A percentile compares a stretch with the other conserved stretches of the same genome.
These are phyloP conservation scores for Xyrichtys novacula DNA, from an alignment of 2,797 vertebrate genomes.

Conservation along the genomic window DNA sequence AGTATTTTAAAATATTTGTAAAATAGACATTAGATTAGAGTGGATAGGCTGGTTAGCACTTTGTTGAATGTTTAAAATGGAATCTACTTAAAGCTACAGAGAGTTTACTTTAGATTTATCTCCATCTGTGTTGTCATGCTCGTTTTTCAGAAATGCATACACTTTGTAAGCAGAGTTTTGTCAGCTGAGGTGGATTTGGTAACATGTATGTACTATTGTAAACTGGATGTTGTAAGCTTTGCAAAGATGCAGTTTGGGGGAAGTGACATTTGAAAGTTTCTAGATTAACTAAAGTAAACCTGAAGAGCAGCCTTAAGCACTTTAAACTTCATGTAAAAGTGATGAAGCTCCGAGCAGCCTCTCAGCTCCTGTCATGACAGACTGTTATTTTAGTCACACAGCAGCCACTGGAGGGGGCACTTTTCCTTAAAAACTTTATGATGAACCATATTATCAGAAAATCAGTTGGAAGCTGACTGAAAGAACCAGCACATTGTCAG, in stretches of 20 bases:
- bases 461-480: constrained; percentile 25
- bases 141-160: constrained; percentile 10
- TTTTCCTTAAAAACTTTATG: constrained; percentile 31
- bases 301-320: constrained; percentile 70
- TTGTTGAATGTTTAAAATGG: constrained; percentile 66
- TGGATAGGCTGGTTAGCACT: constrained; percentile 69
- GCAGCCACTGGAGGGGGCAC: constrained; percentile 56
- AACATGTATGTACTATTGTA: constrained; percentile 3
- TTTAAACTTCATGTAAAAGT: constrained; percentile 65
- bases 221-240: constrained; percentile 47
- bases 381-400: constrained; percentile 49
- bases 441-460: constrained; percentile 37
- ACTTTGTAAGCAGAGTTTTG: constrained; percentile 40
- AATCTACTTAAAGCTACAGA: constrained; percentile 43
- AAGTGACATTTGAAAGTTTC: constrained; percentile 16
- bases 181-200: constrained; percentile 14
- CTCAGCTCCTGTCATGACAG: constrained; percentile 31
- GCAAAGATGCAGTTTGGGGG: constrained; percentile 33
- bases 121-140: constrained; percentile 22
- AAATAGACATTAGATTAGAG: constrained; percentile 58
- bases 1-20: constrained; percentile 67
- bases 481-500: constrained; percentile 30
- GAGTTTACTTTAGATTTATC: constrained; percentile 35
- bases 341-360: constrained; percentile 32
- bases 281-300: constrained; percentile 11